Evolutionary conservation across 2,797 vertebrate genomes (phyloP).

Genomic region (Bothrops alternatus): DNA sequence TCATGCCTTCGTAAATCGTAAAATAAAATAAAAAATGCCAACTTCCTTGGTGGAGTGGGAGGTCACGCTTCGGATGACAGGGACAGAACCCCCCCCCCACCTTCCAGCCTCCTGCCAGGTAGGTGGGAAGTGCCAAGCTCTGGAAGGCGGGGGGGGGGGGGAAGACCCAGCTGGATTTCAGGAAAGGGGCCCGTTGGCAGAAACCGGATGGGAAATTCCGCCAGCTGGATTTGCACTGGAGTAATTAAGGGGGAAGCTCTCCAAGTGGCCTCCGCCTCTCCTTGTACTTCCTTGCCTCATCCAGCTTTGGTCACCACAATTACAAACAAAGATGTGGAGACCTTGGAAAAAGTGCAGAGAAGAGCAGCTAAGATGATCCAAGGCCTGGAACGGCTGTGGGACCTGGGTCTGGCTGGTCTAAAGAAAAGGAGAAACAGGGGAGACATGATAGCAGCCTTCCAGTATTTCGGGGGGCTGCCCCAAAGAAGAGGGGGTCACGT

Average conservation of each 20-base stretch:
- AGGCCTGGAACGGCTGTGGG: too few species aligned
- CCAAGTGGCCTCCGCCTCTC: neutral
- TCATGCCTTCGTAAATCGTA: too few species aligned
- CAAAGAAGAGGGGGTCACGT: rapidly evolving
- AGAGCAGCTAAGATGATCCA: neutral
- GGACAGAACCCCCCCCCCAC: neutral
- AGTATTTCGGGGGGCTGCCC: neutral
- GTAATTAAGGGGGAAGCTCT: neutral
- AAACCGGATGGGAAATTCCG: neutral
- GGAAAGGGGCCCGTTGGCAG: neutral
- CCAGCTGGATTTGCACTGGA: neutral
- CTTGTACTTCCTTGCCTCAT: too few species aligned
- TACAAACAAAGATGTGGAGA: neutral
- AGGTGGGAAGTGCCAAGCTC: neutral
- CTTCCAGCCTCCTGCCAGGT: neutral
- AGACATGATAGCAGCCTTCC: neutral
- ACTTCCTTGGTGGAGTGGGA: neutral
- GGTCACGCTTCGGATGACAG: neutral
- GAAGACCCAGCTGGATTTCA: rapidly evolving
- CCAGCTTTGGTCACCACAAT: neutral
- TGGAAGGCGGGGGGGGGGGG: too few species aligned
- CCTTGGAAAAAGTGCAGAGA: neutral
- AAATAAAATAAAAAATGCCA: too few species aligned
- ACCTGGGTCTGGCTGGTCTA: rapidly evolving
- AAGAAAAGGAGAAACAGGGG: neutral